These are phyloP conservation scores for Chesias legatella DNA, from an alignment of 2,888 invertebrate species.

Conservation along the genomic window DNA sequence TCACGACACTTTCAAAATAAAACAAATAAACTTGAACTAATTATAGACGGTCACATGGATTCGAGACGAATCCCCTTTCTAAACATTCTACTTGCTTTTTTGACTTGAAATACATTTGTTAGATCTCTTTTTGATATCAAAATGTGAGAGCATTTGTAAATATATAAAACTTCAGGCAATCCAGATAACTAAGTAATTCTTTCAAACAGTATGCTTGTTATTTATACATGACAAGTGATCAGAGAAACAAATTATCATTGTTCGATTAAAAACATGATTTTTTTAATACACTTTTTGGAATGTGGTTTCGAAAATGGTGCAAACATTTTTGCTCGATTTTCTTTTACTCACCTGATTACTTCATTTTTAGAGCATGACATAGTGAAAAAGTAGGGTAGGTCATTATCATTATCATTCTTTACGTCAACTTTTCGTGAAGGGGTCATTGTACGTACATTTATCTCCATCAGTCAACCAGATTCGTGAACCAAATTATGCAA, in stretches of 20 bases:
- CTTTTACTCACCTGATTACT: constrained; percentile 24
- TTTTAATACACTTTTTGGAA: constrained; percentile 28
- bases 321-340: too few relatives aligned
- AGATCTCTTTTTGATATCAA: too few relatives aligned
- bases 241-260: too few relatives aligned
- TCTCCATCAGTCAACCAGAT: constrained; percentile 56
- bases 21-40: constrained; percentile 40
- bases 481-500: constrained; percentile 47
- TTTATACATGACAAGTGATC: too few relatives aligned
- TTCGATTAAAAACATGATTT: too few relatives aligned
- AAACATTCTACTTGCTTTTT: too few relatives aligned
- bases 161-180: too few relatives aligned
- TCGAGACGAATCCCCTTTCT: constrained; percentile 35
- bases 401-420: constrained; percentile 50
- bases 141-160: too few relatives aligned
- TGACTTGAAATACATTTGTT: too few relatives aligned
- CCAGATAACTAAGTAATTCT: too few relatives aligned
- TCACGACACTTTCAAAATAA: constrained; percentile 40
- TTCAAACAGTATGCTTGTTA: too few relatives aligned
- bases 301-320: too few relatives aligned
- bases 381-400: constrained; percentile 44
- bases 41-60: constrained; percentile 38
- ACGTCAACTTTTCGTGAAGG: constrained; percentile 42
- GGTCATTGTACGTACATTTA: constrained; percentile 57
- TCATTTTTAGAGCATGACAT: constrained; percentile 8